Base-by-base conservation (phyloP, 2,113 vertebrate species). In the Sarotherodon lohbergeri region DNA sequence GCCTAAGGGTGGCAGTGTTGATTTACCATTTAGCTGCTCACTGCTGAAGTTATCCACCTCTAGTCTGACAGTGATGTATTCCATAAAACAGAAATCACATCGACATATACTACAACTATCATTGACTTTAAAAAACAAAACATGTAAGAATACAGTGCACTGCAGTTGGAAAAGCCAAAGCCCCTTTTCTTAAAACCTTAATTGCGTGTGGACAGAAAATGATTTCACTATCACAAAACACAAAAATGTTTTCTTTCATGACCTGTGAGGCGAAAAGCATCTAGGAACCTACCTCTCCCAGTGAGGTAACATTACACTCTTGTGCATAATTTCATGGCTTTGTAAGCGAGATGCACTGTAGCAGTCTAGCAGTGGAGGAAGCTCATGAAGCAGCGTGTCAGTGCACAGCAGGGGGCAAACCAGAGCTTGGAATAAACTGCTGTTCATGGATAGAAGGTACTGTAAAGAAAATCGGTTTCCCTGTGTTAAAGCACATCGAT, bases 1-100 rank as follows among this genome's bases (percentile, higher is more conserved):
- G 81, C 95, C 96, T 94, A 94, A 92, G 81, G 96, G 95, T 96
- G 96, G 96, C 96, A 95, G 94, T 96, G 94, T 96, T 96, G 96
- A 61, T 94, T 96, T 61, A 94, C 85, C 81, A 68, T 92, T 90
- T 32, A 32, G 63, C 86, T 82, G 12, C 56, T 81, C 63, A 3
- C 46, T 39, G 24, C 54, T 66, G 56, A 41, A 11, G 19, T 43
- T 9, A 27, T 17, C 13, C 24, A 32, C 29, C 48, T 73, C 11
- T 1, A 9, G 8, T 73, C 76, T 32, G 17, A 61, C 39, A 6
- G 46, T 50, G 61, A 71, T 88, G 22, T 6, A 8, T n/a, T 34
- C 11, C 24, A 50, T 46, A 71, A 89, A 78, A 84, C 43, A 88
- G 52, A 82, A 82, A 78, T 84, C 84, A 88, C 36, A 16, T 2